Base-by-base conservation (phyloP, 2,888 invertebrate species). In the Mystacides longicornis region DNA sequence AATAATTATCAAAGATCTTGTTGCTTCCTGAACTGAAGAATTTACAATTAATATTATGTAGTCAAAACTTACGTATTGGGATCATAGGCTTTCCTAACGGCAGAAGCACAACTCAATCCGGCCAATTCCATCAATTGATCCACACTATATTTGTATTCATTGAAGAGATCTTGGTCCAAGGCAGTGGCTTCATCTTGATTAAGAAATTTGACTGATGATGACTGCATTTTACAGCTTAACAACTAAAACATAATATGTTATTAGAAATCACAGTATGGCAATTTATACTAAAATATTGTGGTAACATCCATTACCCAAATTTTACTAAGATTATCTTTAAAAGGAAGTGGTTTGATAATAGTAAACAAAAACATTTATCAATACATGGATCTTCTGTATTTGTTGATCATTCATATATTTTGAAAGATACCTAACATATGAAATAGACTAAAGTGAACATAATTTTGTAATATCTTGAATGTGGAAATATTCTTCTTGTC, bases 81-180 rank as follows among this genome's bases (percentile, higher is more conserved):
- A 1, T 85, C 79, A 68, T 83, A 92, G 52, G 80, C 78, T 64
- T 82, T 83, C 2, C 87, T 82, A 49, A 98, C 83, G 3, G 97
- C 94, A 56, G 87, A 82, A 1, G 98, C 97, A 67, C 96, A 96
- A 69, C 95, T 94, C 53, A 97, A 78, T 0, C 99, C 99, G 3
- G 98, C 98, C 57, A 99, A 73, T 73, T 99, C 99, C 97, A 98
- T 99, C 54, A 99, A 72, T 69, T 99, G 99, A 67, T 97, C 96
- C 0, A 99, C 91, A 65, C 93, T 93, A 69, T 90, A 99, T 67
- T 87, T 89, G 69, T 94, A 98, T 52, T 90, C 89, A 64, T 87
- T 88, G 71, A 99, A 97, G 19, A 99, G 77, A 63, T 96, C 93
- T 64, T 86, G 74, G 67, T 99, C 98, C 16, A 99, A 81, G 55